These are phyloP conservation scores for Protodeltote pygarga DNA, from an alignment of 2,888 invertebrate species.

Conservation along the genomic window DNA sequence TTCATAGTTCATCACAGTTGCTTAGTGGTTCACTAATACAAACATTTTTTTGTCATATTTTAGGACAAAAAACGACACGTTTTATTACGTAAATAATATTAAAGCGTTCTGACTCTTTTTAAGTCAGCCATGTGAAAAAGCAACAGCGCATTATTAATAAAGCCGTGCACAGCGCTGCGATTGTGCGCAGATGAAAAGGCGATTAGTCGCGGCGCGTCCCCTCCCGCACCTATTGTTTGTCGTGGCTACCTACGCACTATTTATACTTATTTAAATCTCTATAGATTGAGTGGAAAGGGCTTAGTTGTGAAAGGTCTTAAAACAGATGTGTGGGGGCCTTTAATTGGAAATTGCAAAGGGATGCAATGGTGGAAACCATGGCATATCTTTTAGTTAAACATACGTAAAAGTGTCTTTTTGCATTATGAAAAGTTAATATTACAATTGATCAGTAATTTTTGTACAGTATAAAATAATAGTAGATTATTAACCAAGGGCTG, in stretches of 20 bases:
- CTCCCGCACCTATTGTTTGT: conserved; percentile 59
- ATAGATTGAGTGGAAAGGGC: conserved; percentile 34
- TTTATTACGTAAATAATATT: conserved; percentile 31
- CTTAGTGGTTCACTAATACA: background rate
- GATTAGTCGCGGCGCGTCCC: conserved; percentile 52
- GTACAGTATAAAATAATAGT: too few species aligned
- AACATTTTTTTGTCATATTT: background rate
- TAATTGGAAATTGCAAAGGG: background rate
- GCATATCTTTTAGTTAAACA: too few species aligned
- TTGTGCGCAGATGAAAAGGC: conserved; percentile 54
- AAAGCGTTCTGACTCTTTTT: conserved; percentile 47
- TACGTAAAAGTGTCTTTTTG: too few species aligned
- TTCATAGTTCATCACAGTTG: too few species aligned
- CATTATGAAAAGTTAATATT: too few species aligned
- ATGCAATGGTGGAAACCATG: too few species aligned
- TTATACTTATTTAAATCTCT: conserved; percentile 66
- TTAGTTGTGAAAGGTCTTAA: conserved; percentile 19
- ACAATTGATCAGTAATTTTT: too few species aligned
- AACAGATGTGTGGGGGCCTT: background rate
- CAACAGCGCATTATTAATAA: conserved; percentile 69
- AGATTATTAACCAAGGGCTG: too few species aligned
- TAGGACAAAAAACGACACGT: conserved; percentile 20
- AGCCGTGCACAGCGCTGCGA: conserved; percentile 71
- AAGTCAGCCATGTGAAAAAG: conserved; percentile 55
- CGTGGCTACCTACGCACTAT: conserved; percentile 57